A percentile compares a stretch with the other conserved stretches of the same genome.
Evolutionary conservation across 2,113 vertebrate genomes (phyloP).

Genomic region (Bothrops jararaca): DNA sequence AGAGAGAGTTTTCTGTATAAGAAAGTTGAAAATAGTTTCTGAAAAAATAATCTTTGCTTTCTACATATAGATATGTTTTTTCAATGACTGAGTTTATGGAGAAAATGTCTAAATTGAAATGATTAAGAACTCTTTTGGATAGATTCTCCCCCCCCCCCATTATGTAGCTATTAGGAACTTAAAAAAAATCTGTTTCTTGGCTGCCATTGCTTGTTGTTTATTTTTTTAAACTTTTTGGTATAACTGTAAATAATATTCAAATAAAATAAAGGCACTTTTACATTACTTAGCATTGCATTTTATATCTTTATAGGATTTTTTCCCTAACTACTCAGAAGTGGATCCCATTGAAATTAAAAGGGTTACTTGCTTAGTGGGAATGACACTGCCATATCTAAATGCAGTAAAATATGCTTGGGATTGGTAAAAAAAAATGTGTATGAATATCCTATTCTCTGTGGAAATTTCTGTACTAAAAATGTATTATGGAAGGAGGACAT

Average conservation of each 20-base stretch:
- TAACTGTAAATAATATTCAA: background rate
- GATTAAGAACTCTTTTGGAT: background rate
- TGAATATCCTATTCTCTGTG: background rate
- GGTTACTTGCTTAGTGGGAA: background rate
- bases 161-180: background rate
- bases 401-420: background rate
- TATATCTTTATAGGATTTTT: background rate
- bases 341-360: background rate
- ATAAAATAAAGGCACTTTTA: background rate
- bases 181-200: background rate
- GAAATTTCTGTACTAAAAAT: background rate
- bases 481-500: background rate
- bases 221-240: background rate
- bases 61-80: background rate
- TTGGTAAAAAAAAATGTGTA: background rate
- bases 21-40: background rate
- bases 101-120: background rate
- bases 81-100: background rate
- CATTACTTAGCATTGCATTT: background rate
- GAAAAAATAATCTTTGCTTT: background rate
- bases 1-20: background rate
- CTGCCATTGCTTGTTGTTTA: background rate
- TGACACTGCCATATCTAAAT: background rate
- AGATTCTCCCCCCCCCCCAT: background rate
- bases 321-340: background rate